These are phyloP conservation scores for Lycaon pictus DNA, from an alignment of 2,113 vertebrate genomes.

Conservation along the genomic window DNA sequence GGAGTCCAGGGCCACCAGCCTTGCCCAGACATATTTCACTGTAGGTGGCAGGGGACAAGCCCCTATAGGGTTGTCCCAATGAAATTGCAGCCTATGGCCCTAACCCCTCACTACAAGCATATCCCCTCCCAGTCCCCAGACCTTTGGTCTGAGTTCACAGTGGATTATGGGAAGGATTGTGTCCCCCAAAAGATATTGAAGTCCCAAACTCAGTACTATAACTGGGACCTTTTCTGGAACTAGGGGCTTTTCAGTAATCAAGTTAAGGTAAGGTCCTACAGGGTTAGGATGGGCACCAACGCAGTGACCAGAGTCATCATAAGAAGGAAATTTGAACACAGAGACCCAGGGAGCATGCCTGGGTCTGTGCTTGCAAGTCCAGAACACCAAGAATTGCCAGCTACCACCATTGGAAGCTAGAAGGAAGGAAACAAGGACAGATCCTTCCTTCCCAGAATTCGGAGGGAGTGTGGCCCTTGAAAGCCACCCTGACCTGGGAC, in stretches of 20 bases:
- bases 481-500: neutral
- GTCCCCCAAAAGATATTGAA: neutral
- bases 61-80: rapidly evolving
- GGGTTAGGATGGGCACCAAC: neutral
- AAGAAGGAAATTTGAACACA: neutral
- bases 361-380: neutral
- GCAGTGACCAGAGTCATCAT: neutral
- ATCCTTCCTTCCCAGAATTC: neutral
- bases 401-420: rapidly evolving
- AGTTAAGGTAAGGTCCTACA: neutral
- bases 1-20: neutral
- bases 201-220: neutral
- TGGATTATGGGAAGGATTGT: neutral
- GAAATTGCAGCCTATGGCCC: neutral
- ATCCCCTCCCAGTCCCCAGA: neutral
- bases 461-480: rapidly evolving
- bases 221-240: neutral
- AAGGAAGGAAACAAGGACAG: neutral
- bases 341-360: neutral
- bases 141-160: neutral
- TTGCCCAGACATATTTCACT: rapidly evolving
- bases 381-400: rapidly evolving
- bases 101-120: neutral
- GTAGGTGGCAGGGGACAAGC: neutral
- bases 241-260: neutral